A percentile compares a stretch with the other conserved stretches of the same genome.
Evolutionary conservation across 2,113 vertebrate species (phyloP).

Genomic region (Hippocampus zosterae): DNA sequence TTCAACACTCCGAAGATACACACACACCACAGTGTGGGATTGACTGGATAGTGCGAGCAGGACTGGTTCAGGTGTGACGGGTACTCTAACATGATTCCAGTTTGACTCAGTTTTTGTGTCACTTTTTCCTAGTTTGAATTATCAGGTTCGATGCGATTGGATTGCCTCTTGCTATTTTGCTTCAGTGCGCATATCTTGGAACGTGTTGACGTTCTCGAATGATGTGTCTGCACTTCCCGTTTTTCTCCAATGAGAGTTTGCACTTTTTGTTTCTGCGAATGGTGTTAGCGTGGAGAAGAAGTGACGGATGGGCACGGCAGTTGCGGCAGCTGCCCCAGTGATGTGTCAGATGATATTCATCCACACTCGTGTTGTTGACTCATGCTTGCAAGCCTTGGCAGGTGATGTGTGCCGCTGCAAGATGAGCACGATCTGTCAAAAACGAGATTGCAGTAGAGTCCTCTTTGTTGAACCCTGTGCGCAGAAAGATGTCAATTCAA

Average conservation of each 20-base stretch:
- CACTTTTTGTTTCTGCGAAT: neutral
- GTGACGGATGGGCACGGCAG: conserved; percentile 14
- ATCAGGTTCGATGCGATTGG: neutral
- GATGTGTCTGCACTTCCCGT: conserved; percentile 3
- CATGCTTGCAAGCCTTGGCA: conserved; percentile 45
- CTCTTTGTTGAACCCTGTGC: neutral
- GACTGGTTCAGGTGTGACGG: too few relatives aligned
- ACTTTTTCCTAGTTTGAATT: neutral
- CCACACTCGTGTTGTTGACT: conserved; percentile 49
- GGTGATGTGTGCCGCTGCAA: conserved; percentile 40
- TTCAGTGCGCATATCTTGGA: neutral
- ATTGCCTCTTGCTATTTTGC: neutral
- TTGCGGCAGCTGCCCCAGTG: conserved; percentile 49
- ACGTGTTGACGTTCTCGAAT: neutral
- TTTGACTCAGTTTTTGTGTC: neutral
- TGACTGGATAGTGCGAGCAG: neutral
- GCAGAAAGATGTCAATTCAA: neutral
- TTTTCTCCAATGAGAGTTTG: conserved; percentile 4
- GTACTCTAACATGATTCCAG: neutral
- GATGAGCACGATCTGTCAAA: conserved; percentile 23
- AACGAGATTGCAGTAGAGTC: neutral
- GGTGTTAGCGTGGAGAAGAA: conserved; percentile 11
- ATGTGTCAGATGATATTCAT: conserved; percentile 54
- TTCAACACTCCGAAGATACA: neutral
- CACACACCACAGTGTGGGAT: neutral